These are phyloP conservation scores for Sclerurus mexicanus DNA, from an alignment of 2,113 vertebrate species.

Conservation along the genomic window DNA sequence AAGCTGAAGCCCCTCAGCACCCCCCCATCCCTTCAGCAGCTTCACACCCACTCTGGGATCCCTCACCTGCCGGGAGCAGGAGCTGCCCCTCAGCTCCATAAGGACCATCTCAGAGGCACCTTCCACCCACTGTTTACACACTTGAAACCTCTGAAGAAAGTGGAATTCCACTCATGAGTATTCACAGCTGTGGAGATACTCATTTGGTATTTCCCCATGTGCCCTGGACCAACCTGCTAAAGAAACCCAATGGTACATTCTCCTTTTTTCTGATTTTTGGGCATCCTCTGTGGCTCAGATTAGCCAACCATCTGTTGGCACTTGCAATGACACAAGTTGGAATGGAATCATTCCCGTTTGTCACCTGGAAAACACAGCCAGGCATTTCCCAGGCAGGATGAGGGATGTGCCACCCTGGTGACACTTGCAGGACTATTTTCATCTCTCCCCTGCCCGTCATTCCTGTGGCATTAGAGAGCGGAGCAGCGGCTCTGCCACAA, in stretches of 20 bases:
- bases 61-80: neutral
- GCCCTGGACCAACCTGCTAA: neutral
- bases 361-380: neutral
- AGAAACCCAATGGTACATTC: fast-evolving
- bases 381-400: neutral
- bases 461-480: neutral
- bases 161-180: neutral
- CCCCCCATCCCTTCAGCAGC: fast-evolving
- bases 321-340: neutral
- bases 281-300: neutral
- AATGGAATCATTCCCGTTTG: neutral
- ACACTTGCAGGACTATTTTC: neutral
- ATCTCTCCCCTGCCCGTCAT: neutral
- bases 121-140: neutral
- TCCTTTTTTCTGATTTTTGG: neutral
- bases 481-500: neutral
- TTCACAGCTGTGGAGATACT: neutral
- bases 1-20: neutral
- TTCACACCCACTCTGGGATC: neutral
- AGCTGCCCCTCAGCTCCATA: neutral
- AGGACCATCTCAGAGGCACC: neutral
- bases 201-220: neutral
- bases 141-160: neutral
- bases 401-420: neutral
- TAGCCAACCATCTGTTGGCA: neutral